These are phyloP conservation scores for Rhagoletis pomonella DNA, from an alignment of 1,140 invertebrate species.

Conservation along the genomic window DNA sequence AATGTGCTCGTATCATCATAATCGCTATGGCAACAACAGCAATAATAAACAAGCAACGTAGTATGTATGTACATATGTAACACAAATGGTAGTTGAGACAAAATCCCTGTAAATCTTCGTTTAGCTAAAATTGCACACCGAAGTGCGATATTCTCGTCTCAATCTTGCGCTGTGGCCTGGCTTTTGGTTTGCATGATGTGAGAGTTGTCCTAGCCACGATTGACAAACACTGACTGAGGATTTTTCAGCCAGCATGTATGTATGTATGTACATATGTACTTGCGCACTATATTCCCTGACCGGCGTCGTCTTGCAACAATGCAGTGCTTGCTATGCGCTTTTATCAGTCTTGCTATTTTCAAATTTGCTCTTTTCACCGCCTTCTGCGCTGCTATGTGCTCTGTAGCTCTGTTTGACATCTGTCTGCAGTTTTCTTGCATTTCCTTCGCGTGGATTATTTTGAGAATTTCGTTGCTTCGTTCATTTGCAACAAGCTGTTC, in stretches of 20 bases:
- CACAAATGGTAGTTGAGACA: not conserved
- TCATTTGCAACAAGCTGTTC: conserved; percentile 2
- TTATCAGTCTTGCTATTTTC: not conserved
- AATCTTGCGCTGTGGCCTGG: not conserved
- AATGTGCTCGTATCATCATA: too few relatives aligned
- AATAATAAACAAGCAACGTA: not conserved
- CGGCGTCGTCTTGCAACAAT: not conserved
- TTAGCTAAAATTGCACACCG: not conserved
- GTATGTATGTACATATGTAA: conserved; percentile 10
- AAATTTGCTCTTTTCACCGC: not conserved
- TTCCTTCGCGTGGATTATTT: not conserved
- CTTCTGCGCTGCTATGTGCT: not conserved
- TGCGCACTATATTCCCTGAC: too few relatives aligned
- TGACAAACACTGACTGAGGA: too few relatives aligned
- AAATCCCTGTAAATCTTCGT: conserved; percentile 1
- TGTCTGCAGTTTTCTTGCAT: conserved; percentile 16
- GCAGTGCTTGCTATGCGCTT: not conserved
- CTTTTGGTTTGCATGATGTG: too few relatives aligned
- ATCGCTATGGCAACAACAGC: not conserved
- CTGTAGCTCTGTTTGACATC: not conserved
- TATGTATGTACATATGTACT: too few relatives aligned
- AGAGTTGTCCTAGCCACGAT: too few relatives aligned
- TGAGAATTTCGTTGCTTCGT: not conserved
- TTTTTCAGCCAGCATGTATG: too few relatives aligned
- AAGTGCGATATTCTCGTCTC: not conserved